Percentiles rank a stretch among this genome's conserved stretches.
These are phyloP conservation scores for Dione vanillae DNA, from an alignment of 2,888 invertebrate species.

Conservation along the genomic window DNA sequence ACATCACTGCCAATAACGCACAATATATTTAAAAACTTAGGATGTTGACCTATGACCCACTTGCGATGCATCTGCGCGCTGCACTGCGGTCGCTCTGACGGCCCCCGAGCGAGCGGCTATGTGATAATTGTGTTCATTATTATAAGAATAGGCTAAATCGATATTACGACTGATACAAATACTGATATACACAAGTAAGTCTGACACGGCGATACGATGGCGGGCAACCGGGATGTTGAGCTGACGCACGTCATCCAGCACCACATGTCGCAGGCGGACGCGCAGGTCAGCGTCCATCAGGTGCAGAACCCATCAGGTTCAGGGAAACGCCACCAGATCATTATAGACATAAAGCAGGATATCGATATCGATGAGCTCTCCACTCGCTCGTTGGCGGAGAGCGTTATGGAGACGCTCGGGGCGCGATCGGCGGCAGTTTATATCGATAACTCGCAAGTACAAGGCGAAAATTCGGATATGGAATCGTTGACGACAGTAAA, in stretches of 20 bases:
- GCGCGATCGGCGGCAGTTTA: slow-evolving; percentile 78
- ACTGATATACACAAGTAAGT: slow-evolving; percentile 57
- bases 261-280: slow-evolving; percentile 73
- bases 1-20: slow-evolving; percentile 66
- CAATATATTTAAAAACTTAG: slow-evolving; percentile 56
- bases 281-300: slow-evolving; percentile 79
- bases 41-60: slow-evolving; percentile 76
- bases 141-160: slow-evolving; percentile 59
- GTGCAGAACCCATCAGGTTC: slow-evolving; percentile 71
- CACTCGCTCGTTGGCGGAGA: slow-evolving; percentile 77
- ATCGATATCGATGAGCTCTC: slow-evolving; percentile 79
- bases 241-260: slow-evolving; percentile 77
- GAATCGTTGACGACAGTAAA: slow-evolving; percentile 79
- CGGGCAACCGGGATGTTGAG: slow-evolving; percentile 71
- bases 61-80: slow-evolving; percentile 72
- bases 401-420: slow-evolving; percentile 80
- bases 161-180: slow-evolving; percentile 68
- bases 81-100: slow-evolving; percentile 59
- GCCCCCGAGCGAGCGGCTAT: slow-evolving; percentile 58
- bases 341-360: slow-evolving; percentile 81
- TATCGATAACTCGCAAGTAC: slow-evolving; percentile 73
- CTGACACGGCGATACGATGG: slow-evolving; percentile 65
- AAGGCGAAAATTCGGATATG: slow-evolving; percentile 68
- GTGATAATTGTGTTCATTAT: slow-evolving; percentile 81
- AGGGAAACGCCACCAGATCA: slow-evolving; percentile 79